Evolutionary conservation across 2,888 invertebrate species (phyloP), one percentile per base, ranked within the genome.

Genomic region (Drosophila macrospina): DNA sequence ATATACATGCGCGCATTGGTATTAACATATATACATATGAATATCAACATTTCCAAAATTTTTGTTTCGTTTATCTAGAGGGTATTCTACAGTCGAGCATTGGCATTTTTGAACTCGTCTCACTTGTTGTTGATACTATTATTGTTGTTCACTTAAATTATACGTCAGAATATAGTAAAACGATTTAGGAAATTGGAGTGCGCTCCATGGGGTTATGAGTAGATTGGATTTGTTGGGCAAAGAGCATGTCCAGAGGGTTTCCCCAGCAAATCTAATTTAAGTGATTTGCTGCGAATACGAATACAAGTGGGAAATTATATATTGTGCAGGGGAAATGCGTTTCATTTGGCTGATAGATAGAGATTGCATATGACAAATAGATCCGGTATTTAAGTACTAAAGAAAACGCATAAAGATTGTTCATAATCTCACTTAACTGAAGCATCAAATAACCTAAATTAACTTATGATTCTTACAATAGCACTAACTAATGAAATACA

Each of bases 181-280:
- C 52, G 57, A 51, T 79, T 79, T 64, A 34, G 45, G 34, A 79
- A 75, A 79, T 75, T 64, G 26, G 41, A 69, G 47, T 41, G 47
- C 39, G 30, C 47, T 37, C 41, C 20, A 37, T 39, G 63, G 45
- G 52, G 47, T 45, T 45, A 63, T 64, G 55, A 75, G 47, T 45
- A 56, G 39, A 62, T 45, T 55, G 44, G 39, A 74, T 68, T 64
- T 57, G 51, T 16, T 48, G 51, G 16, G 39, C 47, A 42, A 41
- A 48, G 50, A 36, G 59, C 74, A 61, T 57, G 41, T 13, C 52
- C 6, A 54, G 47, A 20, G 48, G 41, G 45, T 41, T 76, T 41
- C n/a, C 52, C 34, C 10, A 36, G 6, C 44, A 26, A 11, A 48
- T 34, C 16, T 4, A 52, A 34, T 57, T 34, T 13, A 32, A 42